A percentile compares a stretch with the other conserved stretches of the same genome.
These are phyloP conservation scores for Trissoscelio sp. DNA, from an alignment of 2,888 invertebrate species.

Conservation along the genomic window DNA sequence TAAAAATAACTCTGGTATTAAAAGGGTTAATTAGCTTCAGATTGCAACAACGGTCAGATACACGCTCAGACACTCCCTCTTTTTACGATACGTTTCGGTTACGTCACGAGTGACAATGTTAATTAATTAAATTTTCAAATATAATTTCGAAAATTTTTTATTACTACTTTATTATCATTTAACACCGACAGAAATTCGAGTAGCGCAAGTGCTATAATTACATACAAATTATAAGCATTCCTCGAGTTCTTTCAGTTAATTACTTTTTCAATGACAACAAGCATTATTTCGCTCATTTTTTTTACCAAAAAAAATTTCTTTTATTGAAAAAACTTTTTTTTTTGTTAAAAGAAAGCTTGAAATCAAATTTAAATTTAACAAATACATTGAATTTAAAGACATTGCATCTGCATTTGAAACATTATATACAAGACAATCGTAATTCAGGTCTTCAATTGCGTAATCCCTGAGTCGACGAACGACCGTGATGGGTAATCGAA, in stretches of 20 bases:
- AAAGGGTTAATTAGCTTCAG: constrained; percentile 55
- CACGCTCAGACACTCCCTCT: constrained; percentile 43
- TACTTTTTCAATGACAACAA: background rate
- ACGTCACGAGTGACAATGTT: constrained; percentile 41
- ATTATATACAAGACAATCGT: background rate
- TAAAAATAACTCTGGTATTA: constrained; percentile 40
- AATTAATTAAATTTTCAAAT: constrained; percentile 42
- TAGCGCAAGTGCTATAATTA: constrained; percentile 9
- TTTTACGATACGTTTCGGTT: constrained; percentile 33
- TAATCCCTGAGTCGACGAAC: constrained; percentile 68
- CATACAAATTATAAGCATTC: background rate
- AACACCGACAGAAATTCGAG: constrained; percentile 6
- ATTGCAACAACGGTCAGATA: constrained; percentile 38
- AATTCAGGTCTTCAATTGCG: constrained; percentile 31
- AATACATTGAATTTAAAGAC: background rate
- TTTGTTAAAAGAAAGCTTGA: too few species aligned
- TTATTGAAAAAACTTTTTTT: too few species aligned
- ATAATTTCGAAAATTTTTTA: constrained; percentile 32
- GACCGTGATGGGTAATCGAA: constrained; percentile 73
- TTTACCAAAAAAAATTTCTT: too few species aligned
- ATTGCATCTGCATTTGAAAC: background rate
- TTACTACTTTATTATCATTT: constrained; percentile 13
- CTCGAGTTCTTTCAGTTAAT: background rate
- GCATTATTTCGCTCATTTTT: too few species aligned
- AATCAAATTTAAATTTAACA: constrained; percentile 3